Conservation (phyloP, 2,888 invertebrate species). For the Drosophila helvetica region DNA sequence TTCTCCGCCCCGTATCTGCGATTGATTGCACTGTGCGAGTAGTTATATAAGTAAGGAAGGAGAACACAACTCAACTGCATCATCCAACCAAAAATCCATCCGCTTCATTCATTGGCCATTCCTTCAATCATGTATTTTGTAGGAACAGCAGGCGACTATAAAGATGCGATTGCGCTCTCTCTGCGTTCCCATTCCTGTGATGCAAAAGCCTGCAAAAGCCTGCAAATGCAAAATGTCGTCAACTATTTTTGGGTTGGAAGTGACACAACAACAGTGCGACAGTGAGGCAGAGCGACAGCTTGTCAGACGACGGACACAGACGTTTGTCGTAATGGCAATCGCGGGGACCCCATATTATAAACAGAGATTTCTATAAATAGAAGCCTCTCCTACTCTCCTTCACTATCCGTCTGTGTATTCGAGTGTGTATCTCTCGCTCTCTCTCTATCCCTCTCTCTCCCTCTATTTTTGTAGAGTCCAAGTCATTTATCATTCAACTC, state of each 20-base stretch:
- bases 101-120: neutral
- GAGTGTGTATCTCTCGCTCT: neutral
- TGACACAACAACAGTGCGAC: conserved; percentile 13
- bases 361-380: conserved; percentile 32
- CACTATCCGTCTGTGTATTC: neutral
- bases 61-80: neutral
- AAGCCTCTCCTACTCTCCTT: neutral
- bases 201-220: neutral
- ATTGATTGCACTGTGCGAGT: neutral
- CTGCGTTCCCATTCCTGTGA: conserved; percentile 1
- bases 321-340: conserved; percentile 4
- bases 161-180: neutral
- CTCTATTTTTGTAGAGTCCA: conserved; percentile 14
- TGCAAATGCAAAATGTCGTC: conserved; percentile 43
- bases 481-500: conserved; percentile 37
- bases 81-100: neutral
- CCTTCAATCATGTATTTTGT: neutral
- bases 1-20: neutral
- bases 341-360: conserved; percentile 16
- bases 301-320: neutral
- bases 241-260: conserved; percentile 45
- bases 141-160: neutral
- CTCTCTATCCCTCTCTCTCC: neutral
- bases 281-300: neutral
- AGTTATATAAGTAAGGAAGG: neutral